These are phyloP conservation scores for Heloderma charlesbogerti DNA, from an alignment of 2,113 vertebrate genomes.

Conservation along the genomic window DNA sequence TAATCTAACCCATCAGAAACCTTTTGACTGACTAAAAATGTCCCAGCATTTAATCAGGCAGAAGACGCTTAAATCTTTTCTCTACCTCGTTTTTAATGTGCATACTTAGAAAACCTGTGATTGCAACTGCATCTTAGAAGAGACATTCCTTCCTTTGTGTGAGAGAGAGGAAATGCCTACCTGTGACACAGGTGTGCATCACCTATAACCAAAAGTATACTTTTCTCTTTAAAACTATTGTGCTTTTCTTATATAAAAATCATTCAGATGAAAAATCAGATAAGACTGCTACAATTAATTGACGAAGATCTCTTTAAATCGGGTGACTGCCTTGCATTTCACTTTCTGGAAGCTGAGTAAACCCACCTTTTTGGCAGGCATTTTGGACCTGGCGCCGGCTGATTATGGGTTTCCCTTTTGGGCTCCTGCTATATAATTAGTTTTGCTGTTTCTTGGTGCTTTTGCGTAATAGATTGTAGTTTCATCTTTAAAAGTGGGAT, in stretches of 20 bases:
- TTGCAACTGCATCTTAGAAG: background rate
- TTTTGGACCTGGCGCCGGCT: background rate
- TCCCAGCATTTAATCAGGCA: background rate
- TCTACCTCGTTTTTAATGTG: background rate
- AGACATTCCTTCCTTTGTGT: background rate
- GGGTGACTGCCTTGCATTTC: background rate
- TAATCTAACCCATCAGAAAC: background rate
- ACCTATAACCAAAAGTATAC: too few species aligned
- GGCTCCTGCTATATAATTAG: background rate
- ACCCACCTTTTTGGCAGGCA: slow-evolving; percentile 1
- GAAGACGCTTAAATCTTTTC: background rate
- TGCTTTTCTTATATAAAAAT: background rate
- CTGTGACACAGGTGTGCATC: background rate
- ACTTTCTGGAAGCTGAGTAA: background rate
- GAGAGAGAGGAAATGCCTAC: too few species aligned
- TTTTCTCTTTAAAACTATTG: background rate
- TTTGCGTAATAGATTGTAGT: background rate
- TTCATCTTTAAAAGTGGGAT: background rate
- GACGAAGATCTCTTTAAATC: background rate
- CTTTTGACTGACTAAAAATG: background rate
- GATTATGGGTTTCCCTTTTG: background rate
- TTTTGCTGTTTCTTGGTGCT: background rate
- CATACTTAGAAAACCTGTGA: background rate
- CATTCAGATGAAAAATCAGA: background rate
- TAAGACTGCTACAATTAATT: background rate